A percentile compares a stretch with the other conserved stretches of the same genome.
Conservation (phyloP, 2,888 invertebrate genomes). For the Flexamia atlantica region DNA sequence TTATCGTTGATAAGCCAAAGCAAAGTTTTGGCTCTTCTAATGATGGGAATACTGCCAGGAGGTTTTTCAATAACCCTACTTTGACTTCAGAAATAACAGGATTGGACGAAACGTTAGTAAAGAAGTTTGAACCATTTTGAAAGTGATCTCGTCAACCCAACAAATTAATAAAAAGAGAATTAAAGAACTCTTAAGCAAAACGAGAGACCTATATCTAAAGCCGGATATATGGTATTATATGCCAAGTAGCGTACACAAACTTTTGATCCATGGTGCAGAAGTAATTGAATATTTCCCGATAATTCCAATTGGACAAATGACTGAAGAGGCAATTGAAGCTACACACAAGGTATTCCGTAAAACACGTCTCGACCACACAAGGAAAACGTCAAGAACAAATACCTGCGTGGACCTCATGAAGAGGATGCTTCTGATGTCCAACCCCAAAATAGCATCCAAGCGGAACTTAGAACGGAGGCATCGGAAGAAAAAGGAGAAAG, state of each 20-base stretch:
- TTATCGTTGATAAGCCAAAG: neutral
- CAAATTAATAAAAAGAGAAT: neutral
- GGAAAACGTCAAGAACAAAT: neutral
- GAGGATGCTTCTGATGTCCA: neutral
- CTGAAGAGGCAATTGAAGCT: neutral
- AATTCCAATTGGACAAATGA: neutral
- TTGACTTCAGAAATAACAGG: neutral
- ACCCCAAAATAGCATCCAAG: neutral
- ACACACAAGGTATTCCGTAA: neutral
- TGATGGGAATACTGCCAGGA: neutral
- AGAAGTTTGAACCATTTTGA: neutral
- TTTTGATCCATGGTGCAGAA: neutral
- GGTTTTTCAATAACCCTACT: neutral
- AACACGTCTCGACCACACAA: neutral
- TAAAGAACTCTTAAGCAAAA: neutral
- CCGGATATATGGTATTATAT: neutral
- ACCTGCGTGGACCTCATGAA: neutral
- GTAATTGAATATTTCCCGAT: neutral
- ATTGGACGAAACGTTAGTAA: neutral
- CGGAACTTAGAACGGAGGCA: too few species aligned
- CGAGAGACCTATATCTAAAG: neutral
- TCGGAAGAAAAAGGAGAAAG: too few species aligned
- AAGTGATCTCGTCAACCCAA: neutral
- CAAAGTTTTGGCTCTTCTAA: neutral
- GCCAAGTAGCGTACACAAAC: conserved; percentile 19